Evolutionary conservation across 2,113 vertebrate species (phyloP), one percentile per base, ranked within the genome.

Genomic region (Sciurus niger): DNA sequence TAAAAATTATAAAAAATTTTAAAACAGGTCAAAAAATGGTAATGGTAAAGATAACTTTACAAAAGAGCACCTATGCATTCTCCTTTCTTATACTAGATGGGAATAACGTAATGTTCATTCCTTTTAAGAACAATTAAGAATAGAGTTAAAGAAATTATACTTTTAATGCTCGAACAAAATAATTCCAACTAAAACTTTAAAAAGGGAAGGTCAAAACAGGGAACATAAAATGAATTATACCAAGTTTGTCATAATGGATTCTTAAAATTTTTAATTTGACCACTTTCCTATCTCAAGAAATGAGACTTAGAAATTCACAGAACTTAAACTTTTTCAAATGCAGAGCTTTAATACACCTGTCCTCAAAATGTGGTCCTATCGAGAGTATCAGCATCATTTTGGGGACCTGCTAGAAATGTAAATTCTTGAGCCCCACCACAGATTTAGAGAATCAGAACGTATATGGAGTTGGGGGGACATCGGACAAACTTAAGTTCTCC

Each of bases 191-290:
- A 77, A 82, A 94, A 82, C 73, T 85, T 80, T 55, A 89, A 85
- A 85, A 73, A 7, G 18, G 8, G 2, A 85, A 85, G 7, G 12
- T 76, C 80, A 94, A 94, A 86, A 78, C 5, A 72, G 40, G 68
- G 8, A 95, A 91, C 70, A 73, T 88, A 88, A 95, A 82, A 53
- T 85, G 34, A 95, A 87, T 83, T 85, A 72, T 43, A 83, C 17
- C 43, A 51, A 46, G n/a, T 60, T 11, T 90, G 63, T 25, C 17
- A 63, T 72, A 86, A 74, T 34, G 46, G 18, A 67, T 16, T 90
- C 55, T 68, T 16, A 96, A 55, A 65, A 86, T 28, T 78, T 77
- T 78, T 46, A 82, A 80, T 24, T 37, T 73, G 74, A 67, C 11
- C 13, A 18, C 16, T 73, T 53, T 93, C 46, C 24, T 94, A 6